Percentiles rank a stretch among this genome's conserved stretches.
Conservation (phyloP, 2,888 invertebrate species). For the Luffia ferchaultella region DNA sequence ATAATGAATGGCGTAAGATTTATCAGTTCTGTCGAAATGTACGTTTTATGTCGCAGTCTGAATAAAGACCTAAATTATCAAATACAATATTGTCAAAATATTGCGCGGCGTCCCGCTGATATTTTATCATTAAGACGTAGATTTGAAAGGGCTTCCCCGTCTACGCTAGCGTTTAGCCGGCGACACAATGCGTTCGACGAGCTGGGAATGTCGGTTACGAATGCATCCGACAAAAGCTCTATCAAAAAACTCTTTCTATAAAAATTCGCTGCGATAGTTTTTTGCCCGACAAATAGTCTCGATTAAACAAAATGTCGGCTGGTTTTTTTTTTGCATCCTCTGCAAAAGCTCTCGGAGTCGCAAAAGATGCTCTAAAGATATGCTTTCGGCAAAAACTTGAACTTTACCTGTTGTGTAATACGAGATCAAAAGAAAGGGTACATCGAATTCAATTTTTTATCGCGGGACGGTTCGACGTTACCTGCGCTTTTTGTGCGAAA, state of each 20-base stretch:
- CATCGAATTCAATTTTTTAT: constrained; percentile 45
- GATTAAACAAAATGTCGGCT: constrained; percentile 47
- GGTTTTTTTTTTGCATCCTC: constrained; percentile 37
- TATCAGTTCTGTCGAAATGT: background rate
- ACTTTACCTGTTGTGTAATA: constrained; percentile 63
- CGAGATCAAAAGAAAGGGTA: constrained; percentile 61
- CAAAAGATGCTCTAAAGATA: constrained; percentile 50
- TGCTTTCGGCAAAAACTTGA: constrained; percentile 45
- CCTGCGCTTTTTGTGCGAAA: constrained; percentile 39
- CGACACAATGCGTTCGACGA: constrained; percentile 44
- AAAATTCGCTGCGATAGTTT: constrained; percentile 35
- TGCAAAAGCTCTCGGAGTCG: constrained; percentile 56
- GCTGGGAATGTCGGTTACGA: constrained; percentile 64
- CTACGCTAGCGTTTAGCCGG: constrained; percentile 27
- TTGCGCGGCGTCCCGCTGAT: constrained; percentile 51
- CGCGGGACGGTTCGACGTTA: constrained; percentile 26
- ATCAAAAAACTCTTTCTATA: constrained; percentile 45
- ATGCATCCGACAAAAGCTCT: constrained; percentile 45
- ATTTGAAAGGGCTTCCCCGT: constrained; percentile 40
- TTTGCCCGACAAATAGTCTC: constrained; percentile 43
- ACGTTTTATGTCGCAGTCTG: constrained; percentile 10
- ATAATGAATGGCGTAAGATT: background rate
- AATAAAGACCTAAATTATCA: constrained; percentile 32
- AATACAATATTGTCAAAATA: constrained; percentile 55
- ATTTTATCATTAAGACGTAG: constrained; percentile 51